Base-by-base conservation (phyloP, 2,888 invertebrate genomes). In the Petrolisthes cinctipes region DNA sequence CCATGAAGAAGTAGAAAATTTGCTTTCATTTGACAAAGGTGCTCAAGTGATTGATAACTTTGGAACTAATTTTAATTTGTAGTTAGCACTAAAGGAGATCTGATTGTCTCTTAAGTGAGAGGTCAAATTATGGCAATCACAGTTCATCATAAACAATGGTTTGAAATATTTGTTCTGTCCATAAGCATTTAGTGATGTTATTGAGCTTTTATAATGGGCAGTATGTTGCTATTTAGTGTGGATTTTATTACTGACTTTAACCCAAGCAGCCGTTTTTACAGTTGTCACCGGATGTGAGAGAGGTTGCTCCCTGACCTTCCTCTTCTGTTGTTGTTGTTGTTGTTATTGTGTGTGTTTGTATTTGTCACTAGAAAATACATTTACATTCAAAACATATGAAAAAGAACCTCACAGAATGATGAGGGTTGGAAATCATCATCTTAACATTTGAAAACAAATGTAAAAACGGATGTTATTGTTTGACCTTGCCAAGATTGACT, bases 11-110 rank as follows among this genome's bases (percentile, higher is more conserved):
- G 54, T 54, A 4, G 53, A 79, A 79, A 56, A 56, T 11, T 82
- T 68, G 53, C 82, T 61, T 82, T 82, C 20, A 56, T 79, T 5
- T 85, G 71, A 79, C 71, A 83, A 83, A 87, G 86, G 86, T 87
- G 86, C 86, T 87, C 86, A 87, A 87, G 51, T 83, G 80, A 20
- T 71, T 86, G 86, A 86, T 86, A 86, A 86, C 86, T 82, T 86
- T 86, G 86, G 86, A 86, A 82, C 61, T 82, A 80, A 80, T 86
- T 86, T 85, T 86, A 81, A 86, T 71, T 61, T 76, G 73, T 81
- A 73, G 20, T 85, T 82, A 76, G 76, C 61, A 51, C 20, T 83
- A 76, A 76, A 82, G 54, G 76, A 86, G 86, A 86, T 86, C 86
- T 86, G 86, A 82, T 86, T 56, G 51, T 86, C 82, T 80, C 85